Base-by-base conservation (phyloP, 2,113 vertebrate genomes). In the Alaudala cheleensis region DNA sequence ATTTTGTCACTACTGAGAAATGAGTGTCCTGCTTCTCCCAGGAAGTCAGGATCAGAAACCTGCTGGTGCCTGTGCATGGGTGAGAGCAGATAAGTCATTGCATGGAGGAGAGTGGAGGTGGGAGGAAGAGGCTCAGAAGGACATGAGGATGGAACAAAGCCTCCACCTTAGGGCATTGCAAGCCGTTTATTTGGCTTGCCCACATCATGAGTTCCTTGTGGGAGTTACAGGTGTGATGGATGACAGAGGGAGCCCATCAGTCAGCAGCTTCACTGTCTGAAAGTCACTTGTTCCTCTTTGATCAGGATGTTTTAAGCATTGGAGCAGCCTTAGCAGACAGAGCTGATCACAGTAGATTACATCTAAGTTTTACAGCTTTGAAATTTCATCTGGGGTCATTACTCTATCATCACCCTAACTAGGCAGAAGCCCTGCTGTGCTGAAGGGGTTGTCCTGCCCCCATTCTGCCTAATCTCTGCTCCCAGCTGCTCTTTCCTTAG, bases 261-360 rank as follows among this genome's bases (percentile, higher is more conserved):
- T 71, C 34, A 56, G 26, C 20, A 82, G 16, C 45, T 67, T 93
- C 51, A n/a, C 26, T 90, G 9, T 71, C 86, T 86, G 37, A 40
- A 81, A 92, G n/a, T 69, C 14, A 29, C 45, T 51, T 81, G 12
- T 81, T 83, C 34, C n/a, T 64, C 44, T 87, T 90, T 92, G 81
- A 57, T 77, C 29, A 42, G 69, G n/a, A 26, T 51, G 17, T 65
- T 88, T 70, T 45, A 87, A 87, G 23, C 58, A 64, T 6, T 61
- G 34, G 45, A 83, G 58, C 26, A 61, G 56, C 40, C 45, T 73
- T 53, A 58, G 47, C 54, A 73, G 66, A 37, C 6, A 73, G 20
- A 91, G 18, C 16, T 72, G 16, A 50, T 72, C 53, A 61, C 31
- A 72, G 25, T n/a, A 42, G 44, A 45, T 92, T 88, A 42, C 39